Evolutionary conservation across 2,113 vertebrate genomes (phyloP).

Genomic region (Salvelinus alpinus): DNA sequence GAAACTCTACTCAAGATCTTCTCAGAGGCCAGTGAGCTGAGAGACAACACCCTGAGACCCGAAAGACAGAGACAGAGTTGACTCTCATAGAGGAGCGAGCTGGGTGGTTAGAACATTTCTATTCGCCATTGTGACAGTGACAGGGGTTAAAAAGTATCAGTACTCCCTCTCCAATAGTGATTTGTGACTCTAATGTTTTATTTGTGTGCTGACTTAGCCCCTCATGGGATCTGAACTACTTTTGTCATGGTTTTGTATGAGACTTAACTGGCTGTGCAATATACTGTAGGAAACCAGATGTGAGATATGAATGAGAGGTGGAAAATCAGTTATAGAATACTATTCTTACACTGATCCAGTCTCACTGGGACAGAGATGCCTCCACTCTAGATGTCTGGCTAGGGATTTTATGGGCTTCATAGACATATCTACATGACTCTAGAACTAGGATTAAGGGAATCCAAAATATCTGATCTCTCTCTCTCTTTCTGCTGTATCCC

Average conservation of each 20-base stretch:
- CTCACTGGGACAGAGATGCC: neutral
- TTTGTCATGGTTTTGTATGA: neutral
- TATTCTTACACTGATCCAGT: neutral
- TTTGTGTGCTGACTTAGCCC: too few relatives aligned
- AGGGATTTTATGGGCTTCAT: neutral
- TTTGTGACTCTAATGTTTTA: too few relatives aligned
- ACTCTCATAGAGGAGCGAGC: conserved; percentile 7
- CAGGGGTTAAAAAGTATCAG: too few relatives aligned
- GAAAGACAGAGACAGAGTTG: neutral
- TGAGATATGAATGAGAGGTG: neutral
- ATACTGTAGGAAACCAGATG: conserved; percentile 12
- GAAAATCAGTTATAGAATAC: neutral
- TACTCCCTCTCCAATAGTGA: too few relatives aligned
- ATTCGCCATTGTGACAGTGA: too few relatives aligned
- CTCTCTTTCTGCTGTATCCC: neutral
- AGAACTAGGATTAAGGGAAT: conserved; percentile 2
- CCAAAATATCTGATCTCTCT: conserved; percentile 19
- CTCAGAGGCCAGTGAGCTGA: conserved; percentile 53
- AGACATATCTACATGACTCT: neutral
- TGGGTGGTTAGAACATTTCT: too few relatives aligned
- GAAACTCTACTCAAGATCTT: conserved; percentile 19
- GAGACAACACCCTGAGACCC: conserved; percentile 29
- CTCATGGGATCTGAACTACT: too few relatives aligned
- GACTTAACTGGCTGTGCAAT: neutral
- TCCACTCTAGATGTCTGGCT: neutral